A percentile compares a stretch with the other conserved stretches of the same genome.
Evolutionary conservation across 2,797 vertebrate species (phyloP).

Genomic region (Limnodromus scolopaceus): DNA sequence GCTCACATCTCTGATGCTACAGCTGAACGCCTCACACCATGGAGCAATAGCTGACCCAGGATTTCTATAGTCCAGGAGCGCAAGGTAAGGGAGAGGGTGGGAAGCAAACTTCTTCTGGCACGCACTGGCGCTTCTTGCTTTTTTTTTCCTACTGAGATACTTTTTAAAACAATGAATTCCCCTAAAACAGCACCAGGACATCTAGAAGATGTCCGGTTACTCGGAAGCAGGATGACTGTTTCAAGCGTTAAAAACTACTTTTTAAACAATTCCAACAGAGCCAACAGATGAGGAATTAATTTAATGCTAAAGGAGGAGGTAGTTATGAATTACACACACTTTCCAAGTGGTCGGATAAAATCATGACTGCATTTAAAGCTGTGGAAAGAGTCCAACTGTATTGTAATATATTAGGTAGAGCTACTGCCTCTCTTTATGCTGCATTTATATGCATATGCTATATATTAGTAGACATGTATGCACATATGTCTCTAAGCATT

Average conservation of each 20-base stretch:
- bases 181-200: background rate
- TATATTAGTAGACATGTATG: background rate
- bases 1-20: conserved; percentile 84
- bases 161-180: background rate
- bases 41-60: conserved; percentile 56
- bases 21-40: conserved; percentile 58
- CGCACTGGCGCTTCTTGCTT: conserved; percentile 15
- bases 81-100: conserved; percentile 79
- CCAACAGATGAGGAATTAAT: conserved; percentile 7
- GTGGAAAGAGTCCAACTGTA: conserved; percentile 41
- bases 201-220: background rate
- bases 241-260: background rate
- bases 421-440: conserved; percentile 11
- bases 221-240: background rate
- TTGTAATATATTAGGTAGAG: conserved; percentile 22
- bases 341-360: conserved; percentile 58
- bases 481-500: background rate
- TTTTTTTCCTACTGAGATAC: background rate
- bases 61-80: conserved; percentile 31
- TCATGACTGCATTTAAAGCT: conserved; percentile 40
- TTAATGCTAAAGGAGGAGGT: background rate
- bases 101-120: conserved; percentile 37
- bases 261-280: background rate
- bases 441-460: background rate
- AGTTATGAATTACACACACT: conserved; percentile 41